These are phyloP conservation scores for Bombus cullumanus DNA, from an alignment of 1,140 invertebrate species.

Conservation along the genomic window DNA sequence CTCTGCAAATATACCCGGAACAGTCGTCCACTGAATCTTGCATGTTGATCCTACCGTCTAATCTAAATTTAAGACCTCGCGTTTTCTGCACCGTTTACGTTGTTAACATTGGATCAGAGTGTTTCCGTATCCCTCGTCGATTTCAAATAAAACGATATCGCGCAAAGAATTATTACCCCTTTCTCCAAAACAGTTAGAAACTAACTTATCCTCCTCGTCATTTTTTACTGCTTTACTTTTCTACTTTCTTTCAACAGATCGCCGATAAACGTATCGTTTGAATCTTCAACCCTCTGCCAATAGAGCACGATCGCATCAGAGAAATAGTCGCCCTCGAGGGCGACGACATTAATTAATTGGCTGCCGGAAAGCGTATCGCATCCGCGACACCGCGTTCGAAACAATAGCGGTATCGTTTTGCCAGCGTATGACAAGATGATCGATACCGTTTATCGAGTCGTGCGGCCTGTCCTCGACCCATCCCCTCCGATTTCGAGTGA, in stretches of 20 bases:
- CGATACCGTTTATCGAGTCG: conserved; percentile 52
- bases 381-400: conserved; percentile 33
- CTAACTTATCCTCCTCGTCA: neutral
- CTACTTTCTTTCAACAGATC: neutral
- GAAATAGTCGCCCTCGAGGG: too few relatives aligned
- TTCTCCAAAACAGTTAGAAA: neutral
- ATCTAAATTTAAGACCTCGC: conserved; percentile 39
- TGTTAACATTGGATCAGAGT: neutral
- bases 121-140: neutral
- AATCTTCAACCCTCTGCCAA: neutral
- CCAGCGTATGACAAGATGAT: conserved; percentile 57
- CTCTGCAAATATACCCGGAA: conserved; percentile 44
- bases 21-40: conserved; percentile 54
- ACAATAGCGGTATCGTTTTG: conserved; percentile 50
- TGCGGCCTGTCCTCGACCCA: neutral
- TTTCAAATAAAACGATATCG: neutral
- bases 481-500: conserved; percentile 33
- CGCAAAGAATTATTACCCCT: neutral
- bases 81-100: conserved; percentile 24
- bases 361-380: conserved; percentile 36
- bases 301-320: too few relatives aligned
- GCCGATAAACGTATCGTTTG: neutral
- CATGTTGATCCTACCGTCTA: conserved; percentile 44
- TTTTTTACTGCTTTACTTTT: neutral
- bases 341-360: conserved; percentile 55